Evolutionary conservation across 2,888 invertebrate genomes (phyloP), one percentile per base, ranked within the genome.

Genomic region (Machimus atricapillus): DNA sequence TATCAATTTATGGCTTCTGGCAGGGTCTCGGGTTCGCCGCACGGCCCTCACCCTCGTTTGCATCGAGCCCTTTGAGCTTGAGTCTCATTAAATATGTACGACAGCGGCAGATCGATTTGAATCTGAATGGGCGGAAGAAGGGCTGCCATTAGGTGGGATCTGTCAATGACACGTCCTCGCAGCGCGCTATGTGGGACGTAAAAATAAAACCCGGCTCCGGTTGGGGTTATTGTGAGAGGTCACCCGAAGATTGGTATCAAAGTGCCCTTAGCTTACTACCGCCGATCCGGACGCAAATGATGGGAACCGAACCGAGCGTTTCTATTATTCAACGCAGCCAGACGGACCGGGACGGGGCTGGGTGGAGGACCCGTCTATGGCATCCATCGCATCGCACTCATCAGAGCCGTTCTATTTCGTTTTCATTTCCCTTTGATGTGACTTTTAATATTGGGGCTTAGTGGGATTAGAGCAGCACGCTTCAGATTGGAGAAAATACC

Each of bases 21-120:
- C 74, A 46, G 85, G 58, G 74, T 43, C 46, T 74, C 76, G 74
- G 19, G 19, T 43, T n/a, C 40, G 43, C 40, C 73, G 19, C 40
- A 31, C 74, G 37, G 46, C 34, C 46, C 85, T 27, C 66, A 66
- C 85, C 85, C 74, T 85, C 58, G 77, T 40, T 37, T n/a, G 56
- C 58, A 56, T 52, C 34, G 58, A 43, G 58, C 86, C 76, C 78
- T 58, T 76, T 52, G 34, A 76, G 77, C 56, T 78, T 52, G 78
- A 27, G 19, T 23, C 85, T 86, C 86, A 86, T 86, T 86, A 86
- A 86, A 79, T 78, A 86, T 86, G 86, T 79, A 79, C 78, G 86
- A 86, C 79, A 73, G 85, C 85, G 46, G 85, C 85, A 79, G 86
- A 81, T 86, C 86, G 86, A 86, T 86, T 79, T 86, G 86, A 86